phyloP scores from a whole-genome alignment of 2,888 invertebrate species.

The Nomada hirtipes region DNA sequence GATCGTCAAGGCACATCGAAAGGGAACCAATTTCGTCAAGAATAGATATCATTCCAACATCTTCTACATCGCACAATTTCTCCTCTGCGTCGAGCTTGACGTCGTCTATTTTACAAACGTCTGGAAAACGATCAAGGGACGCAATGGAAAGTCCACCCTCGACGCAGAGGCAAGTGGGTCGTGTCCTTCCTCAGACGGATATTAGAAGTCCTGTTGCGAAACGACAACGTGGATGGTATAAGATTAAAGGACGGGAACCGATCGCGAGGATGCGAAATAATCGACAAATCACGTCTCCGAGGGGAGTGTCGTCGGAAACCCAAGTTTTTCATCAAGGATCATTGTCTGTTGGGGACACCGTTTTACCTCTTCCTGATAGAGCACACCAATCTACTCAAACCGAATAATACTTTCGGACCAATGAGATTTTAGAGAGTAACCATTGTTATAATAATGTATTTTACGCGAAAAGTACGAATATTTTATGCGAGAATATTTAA shows the following conservation, averaged over 20 bases:
- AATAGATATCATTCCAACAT: not conserved
- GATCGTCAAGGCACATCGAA: constrained; percentile 27
- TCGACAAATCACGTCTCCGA: constrained; percentile 53
- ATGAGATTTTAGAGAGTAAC: not conserved
- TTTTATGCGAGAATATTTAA: not conserved
- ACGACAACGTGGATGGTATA: constrained; percentile 78
- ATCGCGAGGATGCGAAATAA: constrained; percentile 77
- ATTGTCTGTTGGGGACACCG: constrained; percentile 76
- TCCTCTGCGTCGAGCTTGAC: constrained; percentile 29
- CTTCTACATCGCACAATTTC: not conserved
- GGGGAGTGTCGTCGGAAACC: constrained; percentile 76
- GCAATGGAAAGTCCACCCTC: constrained; percentile 44
- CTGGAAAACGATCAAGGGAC: constrained; percentile 75
- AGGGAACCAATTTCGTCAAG: constrained; percentile 20
- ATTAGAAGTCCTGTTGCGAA: constrained; percentile 77
- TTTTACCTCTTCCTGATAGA: constrained; percentile 78
- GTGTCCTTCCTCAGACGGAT: constrained; percentile 16
- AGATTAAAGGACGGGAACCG: constrained; percentile 78
- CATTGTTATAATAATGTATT: not conserved
- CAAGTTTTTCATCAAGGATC: constrained; percentile 80
- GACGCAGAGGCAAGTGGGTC: constrained; percentile 21
- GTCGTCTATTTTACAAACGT: constrained; percentile 46
- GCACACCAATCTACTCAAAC: constrained; percentile 79
- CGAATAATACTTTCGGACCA: constrained; percentile 51
- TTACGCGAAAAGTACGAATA: not conserved